Evolutionary conservation across 2,888 invertebrate genomes (phyloP).

Genomic region (Agapostemon virescens): DNA sequence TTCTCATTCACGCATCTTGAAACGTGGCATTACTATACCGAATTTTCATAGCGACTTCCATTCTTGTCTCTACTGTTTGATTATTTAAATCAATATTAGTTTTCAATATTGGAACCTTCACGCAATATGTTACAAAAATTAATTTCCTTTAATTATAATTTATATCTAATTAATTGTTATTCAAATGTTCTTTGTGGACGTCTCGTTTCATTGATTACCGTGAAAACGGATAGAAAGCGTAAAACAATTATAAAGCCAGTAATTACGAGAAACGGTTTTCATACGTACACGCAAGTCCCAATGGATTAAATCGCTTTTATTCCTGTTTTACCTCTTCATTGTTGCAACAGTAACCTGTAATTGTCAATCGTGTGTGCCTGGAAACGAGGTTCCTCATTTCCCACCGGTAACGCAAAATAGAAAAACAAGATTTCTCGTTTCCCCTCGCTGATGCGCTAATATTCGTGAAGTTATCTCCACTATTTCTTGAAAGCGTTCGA

Average conservation of each 20-base stretch:
- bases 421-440: conserved; percentile 5
- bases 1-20: no score
- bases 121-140: no score
- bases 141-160: background rate
- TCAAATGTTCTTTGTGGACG: background rate
- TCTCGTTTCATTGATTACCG: background rate
- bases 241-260: background rate
- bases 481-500: background rate
- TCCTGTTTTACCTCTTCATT: background rate
- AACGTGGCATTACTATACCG: background rate
- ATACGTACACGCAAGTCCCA: background rate
- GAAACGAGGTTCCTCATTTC: conserved; percentile 2
- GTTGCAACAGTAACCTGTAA: background rate
- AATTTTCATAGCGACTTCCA: background rate
- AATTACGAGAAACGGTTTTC: background rate
- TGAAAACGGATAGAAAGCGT: background rate
- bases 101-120: background rate
- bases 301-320: background rate
- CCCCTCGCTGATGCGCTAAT: background rate
- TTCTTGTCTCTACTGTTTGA: background rate
- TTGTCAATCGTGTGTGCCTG: background rate
- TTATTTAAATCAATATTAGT: background rate
- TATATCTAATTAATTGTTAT: background rate
- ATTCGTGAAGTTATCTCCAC: background rate
- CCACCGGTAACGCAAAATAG: background rate